Percentiles rank a stretch among this genome's conserved stretches.
Evolutionary conservation across 2,888 invertebrate species (phyloP).

Genomic region (Deilephila porcellus): DNA sequence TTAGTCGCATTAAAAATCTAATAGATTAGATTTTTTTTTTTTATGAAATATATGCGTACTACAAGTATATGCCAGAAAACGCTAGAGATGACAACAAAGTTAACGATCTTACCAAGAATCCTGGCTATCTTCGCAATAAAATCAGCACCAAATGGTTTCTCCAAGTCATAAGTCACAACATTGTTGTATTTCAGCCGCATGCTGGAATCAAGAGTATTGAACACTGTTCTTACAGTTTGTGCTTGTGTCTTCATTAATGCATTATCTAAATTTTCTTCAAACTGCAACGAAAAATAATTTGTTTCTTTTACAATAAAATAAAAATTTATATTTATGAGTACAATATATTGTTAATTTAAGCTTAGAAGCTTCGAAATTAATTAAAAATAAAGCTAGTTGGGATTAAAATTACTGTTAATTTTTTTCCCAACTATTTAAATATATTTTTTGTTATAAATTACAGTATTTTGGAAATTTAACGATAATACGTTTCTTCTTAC

Average conservation of each 20-base stretch:
- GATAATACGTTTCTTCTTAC: constrained; percentile 35
- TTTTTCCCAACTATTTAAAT: too few relatives aligned
- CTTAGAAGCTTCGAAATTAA: too few relatives aligned
- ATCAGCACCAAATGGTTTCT: constrained; percentile 37
- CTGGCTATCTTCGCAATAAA: constrained; percentile 41
- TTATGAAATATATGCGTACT: too few relatives aligned
- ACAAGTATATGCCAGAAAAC: too few relatives aligned
- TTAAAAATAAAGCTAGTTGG: too few relatives aligned
- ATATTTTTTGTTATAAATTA: too few relatives aligned
- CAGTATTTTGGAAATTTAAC: neutral
- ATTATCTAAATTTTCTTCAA: constrained; percentile 28
- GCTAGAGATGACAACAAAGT: neutral
- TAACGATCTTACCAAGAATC: constrained; percentile 1
- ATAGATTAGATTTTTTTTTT: too few relatives aligned
- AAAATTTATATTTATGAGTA: too few relatives aligned
- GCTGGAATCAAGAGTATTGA: constrained; percentile 57
- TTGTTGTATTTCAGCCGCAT: constrained; percentile 56
- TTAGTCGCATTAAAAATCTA: too few relatives aligned
- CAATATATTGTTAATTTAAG: too few relatives aligned
- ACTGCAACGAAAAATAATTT: constrained; percentile 20
- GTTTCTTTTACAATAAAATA: too few relatives aligned
- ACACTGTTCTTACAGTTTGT: constrained; percentile 48
- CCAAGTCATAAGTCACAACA: constrained; percentile 48
- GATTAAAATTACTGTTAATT: too few relatives aligned
- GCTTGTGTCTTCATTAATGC: constrained; percentile 37